phyloP scores from a whole-genome alignment of 1,140 invertebrate species.

The Bombus soroeensis region DNA sequence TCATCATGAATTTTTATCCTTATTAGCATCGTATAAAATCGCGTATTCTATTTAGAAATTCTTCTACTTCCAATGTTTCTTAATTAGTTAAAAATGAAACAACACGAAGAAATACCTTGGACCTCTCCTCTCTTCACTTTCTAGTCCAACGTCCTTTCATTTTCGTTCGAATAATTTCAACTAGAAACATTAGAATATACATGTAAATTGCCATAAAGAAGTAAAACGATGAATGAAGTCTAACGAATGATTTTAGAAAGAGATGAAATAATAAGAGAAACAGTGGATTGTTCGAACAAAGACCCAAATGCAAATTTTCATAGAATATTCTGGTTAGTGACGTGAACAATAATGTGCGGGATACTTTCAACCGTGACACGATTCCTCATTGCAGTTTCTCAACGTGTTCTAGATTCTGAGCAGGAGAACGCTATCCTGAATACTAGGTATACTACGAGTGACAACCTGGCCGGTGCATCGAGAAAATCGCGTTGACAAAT shows the following conservation, averaged over 20 bases:
- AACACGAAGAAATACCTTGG: no score
- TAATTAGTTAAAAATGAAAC: no score
- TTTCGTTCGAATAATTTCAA: no score
- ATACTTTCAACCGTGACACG: constrained; percentile 21
- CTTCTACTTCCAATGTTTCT: no score
- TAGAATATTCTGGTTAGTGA: background rate
- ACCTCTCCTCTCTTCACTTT: no score
- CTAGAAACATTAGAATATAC: no score
- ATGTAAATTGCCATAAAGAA: no score
- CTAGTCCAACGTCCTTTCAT: no score
- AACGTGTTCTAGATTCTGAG: constrained; percentile 37
- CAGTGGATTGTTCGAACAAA: background rate
- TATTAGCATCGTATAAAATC: no score
- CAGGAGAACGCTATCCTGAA: constrained; percentile 10
- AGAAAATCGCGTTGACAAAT: constrained; percentile 27
- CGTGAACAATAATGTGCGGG: background rate
- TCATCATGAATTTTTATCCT: no score
- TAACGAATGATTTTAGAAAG: background rate
- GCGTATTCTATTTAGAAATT: no score
- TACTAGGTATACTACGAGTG: background rate
- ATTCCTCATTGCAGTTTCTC: constrained; percentile 11
- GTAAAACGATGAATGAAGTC: no score
- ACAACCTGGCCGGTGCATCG: constrained; percentile 3
- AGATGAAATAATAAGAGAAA: background rate
- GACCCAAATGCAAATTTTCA: background rate